Base-by-base conservation (phyloP, 2,888 invertebrate genomes). In the Torymus tubicola region DNA sequence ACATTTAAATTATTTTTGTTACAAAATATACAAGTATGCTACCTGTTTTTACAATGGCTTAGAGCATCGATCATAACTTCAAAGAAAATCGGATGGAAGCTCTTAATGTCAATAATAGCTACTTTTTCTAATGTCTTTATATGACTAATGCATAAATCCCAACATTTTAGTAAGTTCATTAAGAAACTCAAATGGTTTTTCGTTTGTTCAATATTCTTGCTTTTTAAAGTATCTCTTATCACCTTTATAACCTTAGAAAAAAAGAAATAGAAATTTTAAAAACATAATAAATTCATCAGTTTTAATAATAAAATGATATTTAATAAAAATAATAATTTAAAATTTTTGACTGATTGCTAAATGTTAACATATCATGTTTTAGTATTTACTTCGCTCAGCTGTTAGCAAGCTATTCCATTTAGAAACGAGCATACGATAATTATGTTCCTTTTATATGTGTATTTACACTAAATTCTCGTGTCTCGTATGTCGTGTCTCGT, bases 1-100 rank as follows among this genome's bases (percentile, higher is more conserved):
- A 53, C 21, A 31, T 50, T 14, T 0, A 53, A 50, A 0, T 31
- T 12, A 57, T n/a, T 14, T 14, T 52, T 21, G 64, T 65, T 31
- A 1, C 8, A 52, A 58, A 42, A 42, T 8, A 63, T 63, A 16
- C 50, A 63, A n/a, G 0, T 16, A 13, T 71, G 53, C 69, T 77
- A 89, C 88, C 89, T 89, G 52, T 60, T 81, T 85, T 87, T 88
- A 80, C 89, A 89, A 70, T 89, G 88, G 57, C 83, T 81, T 24
- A 88, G 85, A 31, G 85, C 76, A 60, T 83, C 76, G 78, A 84
- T 83, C 10, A 87, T 80, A 10, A 86, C 82, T 64, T 82, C 82
- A 3, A 87, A 87, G 21, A 88, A 81, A 79, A 82, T 85, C 16
- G 83, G 81, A 14, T 86, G 74, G 69, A 89, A 79, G 4, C 81